A percentile compares a stretch with the other conserved stretches of the same genome.
Conservation (phyloP, 2,888 invertebrate genomes). For the Drosophila nr. perissopoda region DNA sequence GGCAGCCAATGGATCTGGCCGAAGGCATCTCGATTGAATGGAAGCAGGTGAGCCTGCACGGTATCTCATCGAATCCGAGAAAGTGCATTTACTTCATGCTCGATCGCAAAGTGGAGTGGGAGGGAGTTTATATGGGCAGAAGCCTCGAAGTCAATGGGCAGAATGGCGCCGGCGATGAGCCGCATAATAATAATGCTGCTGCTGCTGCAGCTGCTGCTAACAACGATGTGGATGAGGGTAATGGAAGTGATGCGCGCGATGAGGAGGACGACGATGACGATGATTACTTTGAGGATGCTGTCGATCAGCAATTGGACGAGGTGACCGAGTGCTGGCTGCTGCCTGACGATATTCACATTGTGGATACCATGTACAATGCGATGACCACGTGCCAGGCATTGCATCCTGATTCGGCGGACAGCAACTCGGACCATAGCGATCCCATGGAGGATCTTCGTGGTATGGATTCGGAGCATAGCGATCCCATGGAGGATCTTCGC, state of each 20-base stretch:
- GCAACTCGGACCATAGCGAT: slow-evolving; percentile 83
- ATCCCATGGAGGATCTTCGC: slow-evolving; percentile 82
- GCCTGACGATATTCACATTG: slow-evolving; percentile 87
- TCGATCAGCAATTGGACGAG: slow-evolving; percentile 83
- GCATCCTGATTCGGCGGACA: slow-evolving; percentile 91
- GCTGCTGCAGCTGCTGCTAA: slow-evolving; percentile 48
- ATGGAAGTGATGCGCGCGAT: slow-evolving; percentile 78
- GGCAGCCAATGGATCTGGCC: slow-evolving; percentile 79
- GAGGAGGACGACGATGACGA: slow-evolving; percentile 85
- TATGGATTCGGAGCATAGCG: slow-evolving; percentile 78
- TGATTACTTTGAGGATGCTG: slow-evolving; percentile 73
- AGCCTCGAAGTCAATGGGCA: slow-evolving; percentile 63
- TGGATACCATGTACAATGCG: slow-evolving; percentile 90
- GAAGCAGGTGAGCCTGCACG: slow-evolving; percentile 84
- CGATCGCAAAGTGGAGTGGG: slow-evolving; percentile 83
- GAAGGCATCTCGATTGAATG: slow-evolving; percentile 84
- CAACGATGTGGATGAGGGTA: slow-evolving; percentile 72
- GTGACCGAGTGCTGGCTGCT: slow-evolving; percentile 90
- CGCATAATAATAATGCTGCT: slow-evolving; percentile 30
- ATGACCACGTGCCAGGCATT: slow-evolving; percentile 92
- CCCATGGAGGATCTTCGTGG: slow-evolving; percentile 82
- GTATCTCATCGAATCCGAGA: slow-evolving; percentile 80
- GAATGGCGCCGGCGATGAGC: slow-evolving; percentile 60
- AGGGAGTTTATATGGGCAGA: slow-evolving; percentile 77
- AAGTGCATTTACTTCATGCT: slow-evolving; percentile 84